Evolutionary conservation across 1,140 invertebrate species (phyloP).

Genomic region (Rhopalosiphum padi): DNA sequence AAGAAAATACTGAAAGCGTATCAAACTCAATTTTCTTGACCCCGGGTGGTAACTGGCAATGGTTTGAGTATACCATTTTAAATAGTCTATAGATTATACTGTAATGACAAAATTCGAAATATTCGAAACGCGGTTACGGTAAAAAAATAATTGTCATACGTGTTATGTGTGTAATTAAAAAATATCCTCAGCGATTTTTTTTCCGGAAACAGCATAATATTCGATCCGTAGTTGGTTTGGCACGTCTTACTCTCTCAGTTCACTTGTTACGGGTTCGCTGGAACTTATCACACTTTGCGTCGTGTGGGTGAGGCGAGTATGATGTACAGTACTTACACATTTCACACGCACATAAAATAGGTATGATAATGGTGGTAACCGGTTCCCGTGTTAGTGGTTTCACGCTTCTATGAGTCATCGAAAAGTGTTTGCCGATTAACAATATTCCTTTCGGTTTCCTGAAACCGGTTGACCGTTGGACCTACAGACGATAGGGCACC

Average conservation of each 20-base stretch:
- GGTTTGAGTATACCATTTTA: neutral
- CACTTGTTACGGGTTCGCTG: too few species aligned
- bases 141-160: neutral
- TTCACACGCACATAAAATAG: neutral
- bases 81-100: neutral
- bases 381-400: neutral
- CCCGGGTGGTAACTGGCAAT: neutral
- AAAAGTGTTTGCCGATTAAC: constrained; percentile 18
- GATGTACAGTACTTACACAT: neutral
- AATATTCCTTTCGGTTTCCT: neutral
- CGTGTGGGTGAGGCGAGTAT: too few species aligned
- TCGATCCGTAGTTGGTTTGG: neutral
- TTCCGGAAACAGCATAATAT: neutral
- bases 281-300: too few species aligned
- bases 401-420: neutral
- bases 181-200: neutral
- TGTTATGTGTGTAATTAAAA: neutral
- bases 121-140: neutral
- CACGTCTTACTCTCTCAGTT: too few species aligned
- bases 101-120: neutral
- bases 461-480: neutral
- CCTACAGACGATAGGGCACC: neutral
- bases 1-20: neutral
- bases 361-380: neutral
- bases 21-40: neutral